These are phyloP conservation scores for Epinotia nisella DNA, from an alignment of 2,888 invertebrate genomes.

Conservation along the genomic window DNA sequence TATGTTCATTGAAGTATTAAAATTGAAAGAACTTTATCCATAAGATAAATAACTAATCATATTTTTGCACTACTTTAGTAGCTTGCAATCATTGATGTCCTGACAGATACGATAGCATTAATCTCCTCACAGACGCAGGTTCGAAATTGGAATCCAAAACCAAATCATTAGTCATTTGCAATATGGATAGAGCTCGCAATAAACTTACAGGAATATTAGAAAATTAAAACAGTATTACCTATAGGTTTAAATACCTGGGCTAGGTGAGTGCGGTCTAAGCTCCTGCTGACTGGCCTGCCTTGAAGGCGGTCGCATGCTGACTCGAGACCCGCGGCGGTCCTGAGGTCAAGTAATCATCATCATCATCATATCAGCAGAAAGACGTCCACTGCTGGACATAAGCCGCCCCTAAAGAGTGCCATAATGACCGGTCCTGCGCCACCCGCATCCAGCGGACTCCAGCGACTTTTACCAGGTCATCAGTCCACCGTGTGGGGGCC, in stretches of 20 bases:
- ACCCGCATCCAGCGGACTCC: no score
- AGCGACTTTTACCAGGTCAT: no score
- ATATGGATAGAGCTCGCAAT: background rate
- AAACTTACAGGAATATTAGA: conserved; percentile 25
- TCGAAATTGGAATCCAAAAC: background rate
- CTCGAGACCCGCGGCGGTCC: conserved; percentile 92
- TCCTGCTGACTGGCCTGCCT: conserved; percentile 94
- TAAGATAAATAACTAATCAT: background rate
- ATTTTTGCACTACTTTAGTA: background rate
- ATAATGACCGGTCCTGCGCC: no score
- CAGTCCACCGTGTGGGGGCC: no score
- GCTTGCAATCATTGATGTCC: background rate
- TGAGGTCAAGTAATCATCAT: conserved; percentile 51
- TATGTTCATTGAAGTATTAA: background rate
- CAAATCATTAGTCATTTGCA: conserved; percentile 8
- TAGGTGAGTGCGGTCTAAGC: conserved; percentile 91
- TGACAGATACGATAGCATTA: background rate
- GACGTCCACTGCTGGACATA: no score
- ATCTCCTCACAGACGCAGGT: background rate
- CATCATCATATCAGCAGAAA: no score
- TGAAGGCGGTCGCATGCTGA: conserved; percentile 91
- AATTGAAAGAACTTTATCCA: conserved; percentile 1
- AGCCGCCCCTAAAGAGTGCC: no score
- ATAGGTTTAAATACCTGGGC: conserved; percentile 83
- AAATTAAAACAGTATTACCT: conserved; percentile 38